Conservation (phyloP, 1,140 invertebrate species). For the Scaptomyza montana region DNA sequence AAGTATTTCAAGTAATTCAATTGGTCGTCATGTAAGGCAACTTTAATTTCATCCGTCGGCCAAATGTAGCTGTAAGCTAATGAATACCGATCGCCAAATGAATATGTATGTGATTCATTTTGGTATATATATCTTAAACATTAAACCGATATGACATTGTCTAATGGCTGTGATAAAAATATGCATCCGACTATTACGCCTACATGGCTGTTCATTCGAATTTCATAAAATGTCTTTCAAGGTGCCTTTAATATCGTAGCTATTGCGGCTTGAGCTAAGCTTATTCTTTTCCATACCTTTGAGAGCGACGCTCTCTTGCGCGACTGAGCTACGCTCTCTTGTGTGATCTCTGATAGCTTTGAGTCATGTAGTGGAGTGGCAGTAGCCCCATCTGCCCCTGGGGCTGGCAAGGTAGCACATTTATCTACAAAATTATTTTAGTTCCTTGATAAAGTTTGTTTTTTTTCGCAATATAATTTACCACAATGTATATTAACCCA, state of each 20-base stretch:
- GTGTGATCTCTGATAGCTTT: too few relatives aligned
- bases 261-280: not conserved
- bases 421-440: too few relatives aligned
- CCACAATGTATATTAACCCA: not conserved
- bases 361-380: too few relatives aligned
- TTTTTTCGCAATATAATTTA: not conserved
- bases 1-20: slow-evolving; percentile 53
- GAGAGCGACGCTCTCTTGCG: too few relatives aligned
- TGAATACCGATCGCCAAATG: slow-evolving; percentile 21
- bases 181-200: not conserved
- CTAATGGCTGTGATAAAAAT: slow-evolving; percentile 7
- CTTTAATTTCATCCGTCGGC: slow-evolving; percentile 38
- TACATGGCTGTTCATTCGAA: not conserved
- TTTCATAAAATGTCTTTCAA: slow-evolving; percentile 25
- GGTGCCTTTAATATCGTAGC: slow-evolving; percentile 3
- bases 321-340: too few relatives aligned
- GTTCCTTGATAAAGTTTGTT: not conserved
- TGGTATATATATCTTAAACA: slow-evolving; percentile 2
- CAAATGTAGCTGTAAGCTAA: slow-evolving; percentile 26
- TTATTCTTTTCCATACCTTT: not conserved
- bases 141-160: slow-evolving; percentile 15
- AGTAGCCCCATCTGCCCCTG: too few relatives aligned
- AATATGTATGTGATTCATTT: slow-evolving; percentile 20
- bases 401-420: too few relatives aligned
- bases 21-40: slow-evolving; percentile 58